Percentiles rank a stretch among this genome's conserved stretches.
Evolutionary conservation across 1,140 invertebrate genomes (phyloP).

Genomic region (Melipona quadrifasciata): DNA sequence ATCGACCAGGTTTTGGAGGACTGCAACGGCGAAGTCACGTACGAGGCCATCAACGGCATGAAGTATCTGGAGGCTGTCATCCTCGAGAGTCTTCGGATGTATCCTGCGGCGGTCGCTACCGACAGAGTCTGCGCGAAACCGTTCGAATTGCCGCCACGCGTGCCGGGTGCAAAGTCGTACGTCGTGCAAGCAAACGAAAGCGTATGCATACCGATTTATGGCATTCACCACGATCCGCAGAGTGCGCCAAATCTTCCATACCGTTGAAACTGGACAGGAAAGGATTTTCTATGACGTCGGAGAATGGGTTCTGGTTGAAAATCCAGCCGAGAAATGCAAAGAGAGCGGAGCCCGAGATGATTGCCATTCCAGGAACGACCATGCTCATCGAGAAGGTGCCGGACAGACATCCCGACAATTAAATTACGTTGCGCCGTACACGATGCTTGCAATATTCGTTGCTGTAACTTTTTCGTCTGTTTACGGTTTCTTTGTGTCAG

Average conservation of each 20-base stretch:
- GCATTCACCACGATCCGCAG: constrained; percentile 80
- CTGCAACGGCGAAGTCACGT: constrained; percentile 74
- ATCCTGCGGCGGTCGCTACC: constrained; percentile 4
- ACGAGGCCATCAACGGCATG: constrained; percentile 74
- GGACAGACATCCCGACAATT: background rate
- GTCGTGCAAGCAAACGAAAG: constrained; percentile 29
- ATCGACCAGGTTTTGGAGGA: constrained; percentile 79
- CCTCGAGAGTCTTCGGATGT: constrained; percentile 60
- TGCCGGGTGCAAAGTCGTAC: constrained; percentile 63
- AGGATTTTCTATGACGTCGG: constrained; percentile 52
- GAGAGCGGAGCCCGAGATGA: background rate
- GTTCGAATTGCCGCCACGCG: constrained; percentile 59
- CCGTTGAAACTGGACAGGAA: constrained; percentile 66
- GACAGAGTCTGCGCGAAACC: constrained; percentile 53
- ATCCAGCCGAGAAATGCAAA: constrained; percentile 52
- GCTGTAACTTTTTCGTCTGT: too few relatives aligned
- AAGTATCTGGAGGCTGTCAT: constrained; percentile 73
- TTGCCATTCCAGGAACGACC: background rate
- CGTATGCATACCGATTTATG: constrained; percentile 78
- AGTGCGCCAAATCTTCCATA: constrained; percentile 69
- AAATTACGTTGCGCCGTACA: background rate
- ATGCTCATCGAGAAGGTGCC: background rate
- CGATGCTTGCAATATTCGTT: too few relatives aligned
- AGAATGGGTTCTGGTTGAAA: constrained; percentile 73
- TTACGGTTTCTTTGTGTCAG: too few relatives aligned